Percentiles rank a stretch among this genome's conserved stretches.
phyloP scores from a whole-genome alignment of 1,140 invertebrate genomes.

The Odontomachus brunneus region DNA sequence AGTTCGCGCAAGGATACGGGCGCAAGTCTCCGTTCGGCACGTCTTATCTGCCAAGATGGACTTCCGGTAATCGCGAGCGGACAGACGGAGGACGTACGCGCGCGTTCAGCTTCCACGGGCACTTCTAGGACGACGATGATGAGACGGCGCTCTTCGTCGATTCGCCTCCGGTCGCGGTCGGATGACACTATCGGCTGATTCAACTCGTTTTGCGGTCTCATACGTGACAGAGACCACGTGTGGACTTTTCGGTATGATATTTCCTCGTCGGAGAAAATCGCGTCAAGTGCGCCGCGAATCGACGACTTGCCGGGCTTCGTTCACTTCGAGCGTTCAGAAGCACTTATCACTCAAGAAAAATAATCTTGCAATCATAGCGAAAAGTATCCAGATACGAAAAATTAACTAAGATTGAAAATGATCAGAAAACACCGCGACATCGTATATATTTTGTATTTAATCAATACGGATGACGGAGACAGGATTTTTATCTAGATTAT shows the following conservation, averaged over 20 bases:
- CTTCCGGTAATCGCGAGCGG: conserved; percentile 46
- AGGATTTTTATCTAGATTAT: too few species aligned
- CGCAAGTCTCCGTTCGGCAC: conserved; percentile 46
- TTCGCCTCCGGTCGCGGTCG: conserved; percentile 3
- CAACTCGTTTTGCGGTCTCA: background rate
- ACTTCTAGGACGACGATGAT: background rate
- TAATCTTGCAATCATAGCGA: too few species aligned
- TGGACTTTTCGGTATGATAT: conserved; percentile 9
- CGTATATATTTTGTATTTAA: too few species aligned
- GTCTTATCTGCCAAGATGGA: conserved; percentile 8
- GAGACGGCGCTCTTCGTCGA: conserved; percentile 3
- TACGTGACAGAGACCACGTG: background rate
- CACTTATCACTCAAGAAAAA: too few species aligned
- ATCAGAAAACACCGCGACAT: too few species aligned
- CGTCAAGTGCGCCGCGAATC: background rate
- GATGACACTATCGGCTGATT: conserved; percentile 24
- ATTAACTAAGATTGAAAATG: too few species aligned
- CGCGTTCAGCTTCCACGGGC: conserved; percentile 9
- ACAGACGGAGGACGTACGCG: background rate
- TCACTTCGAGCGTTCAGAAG: background rate
- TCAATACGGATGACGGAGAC: too few species aligned
- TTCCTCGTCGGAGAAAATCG: background rate
- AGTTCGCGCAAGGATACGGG: conserved; percentile 33
- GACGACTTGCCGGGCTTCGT: background rate
- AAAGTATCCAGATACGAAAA: too few species aligned